Evolutionary conservation across 2,797 vertebrate genomes (phyloP).

Genomic region (Chiroxiphia lanceolata): DNA sequence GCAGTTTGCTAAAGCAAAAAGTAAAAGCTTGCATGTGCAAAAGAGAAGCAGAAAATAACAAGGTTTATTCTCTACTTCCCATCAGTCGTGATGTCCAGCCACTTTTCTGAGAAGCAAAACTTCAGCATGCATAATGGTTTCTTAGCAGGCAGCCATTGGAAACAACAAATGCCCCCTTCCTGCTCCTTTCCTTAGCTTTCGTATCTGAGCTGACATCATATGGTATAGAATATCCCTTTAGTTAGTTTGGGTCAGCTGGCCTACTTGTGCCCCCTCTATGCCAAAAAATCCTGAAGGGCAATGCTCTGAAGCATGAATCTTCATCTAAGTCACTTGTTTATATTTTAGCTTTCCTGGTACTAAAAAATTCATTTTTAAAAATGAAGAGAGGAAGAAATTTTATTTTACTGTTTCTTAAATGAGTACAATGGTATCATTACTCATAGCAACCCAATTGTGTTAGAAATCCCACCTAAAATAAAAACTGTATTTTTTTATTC

Average conservation of each 20-base stretch:
- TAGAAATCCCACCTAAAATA: not conserved
- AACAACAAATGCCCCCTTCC: not conserved
- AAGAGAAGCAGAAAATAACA: not conserved
- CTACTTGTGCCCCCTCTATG: not conserved
- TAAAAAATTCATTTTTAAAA: not conserved
- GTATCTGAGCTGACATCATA: not conserved
- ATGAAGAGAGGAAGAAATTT: not conserved
- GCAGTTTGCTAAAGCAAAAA: not conserved
- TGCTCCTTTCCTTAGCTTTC: not conserved
- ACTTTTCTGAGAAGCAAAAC: not conserved
- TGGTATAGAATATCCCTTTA: not conserved
- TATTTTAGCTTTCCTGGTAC: not conserved
- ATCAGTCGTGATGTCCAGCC: not conserved
- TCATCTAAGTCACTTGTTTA: not conserved
- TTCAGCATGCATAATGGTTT: not conserved
- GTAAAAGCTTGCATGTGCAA: not conserved
- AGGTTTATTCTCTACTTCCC: not conserved
- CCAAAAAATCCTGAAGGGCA: not conserved
- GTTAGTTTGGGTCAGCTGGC: not conserved
- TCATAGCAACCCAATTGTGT: not conserved
- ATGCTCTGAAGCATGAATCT: not conserved
- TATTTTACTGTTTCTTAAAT: not conserved
- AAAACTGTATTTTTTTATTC: not conserved
- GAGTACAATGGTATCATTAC: not conserved
- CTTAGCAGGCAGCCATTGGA: not conserved